Conservation (phyloP, 2,888 invertebrate genomes). For the Drosophila emarginata region DNA sequence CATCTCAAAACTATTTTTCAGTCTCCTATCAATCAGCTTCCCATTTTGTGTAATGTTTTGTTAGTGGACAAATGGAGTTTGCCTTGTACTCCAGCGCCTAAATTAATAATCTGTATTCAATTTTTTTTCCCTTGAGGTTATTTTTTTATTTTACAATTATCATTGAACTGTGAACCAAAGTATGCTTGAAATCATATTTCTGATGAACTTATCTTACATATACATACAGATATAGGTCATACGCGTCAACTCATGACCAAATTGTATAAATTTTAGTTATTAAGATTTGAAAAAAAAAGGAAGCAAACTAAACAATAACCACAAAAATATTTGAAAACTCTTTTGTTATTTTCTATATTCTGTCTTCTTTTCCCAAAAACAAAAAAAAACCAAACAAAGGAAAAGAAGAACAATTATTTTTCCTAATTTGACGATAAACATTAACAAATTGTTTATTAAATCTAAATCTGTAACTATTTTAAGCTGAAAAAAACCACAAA, state of each 20-base stretch:
- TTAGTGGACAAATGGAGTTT: conserved; percentile 59
- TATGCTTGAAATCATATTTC: conserved; percentile 42
- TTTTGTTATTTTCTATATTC: conserved; percentile 41
- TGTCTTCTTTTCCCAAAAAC: background rate
- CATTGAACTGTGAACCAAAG: conserved; percentile 49
- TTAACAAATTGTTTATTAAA: conserved; percentile 50
- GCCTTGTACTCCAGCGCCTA: conserved; percentile 46
- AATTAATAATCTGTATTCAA: conserved; percentile 35
- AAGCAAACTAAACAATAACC: conserved; percentile 18
- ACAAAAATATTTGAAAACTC: conserved; percentile 32
- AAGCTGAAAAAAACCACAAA: conserved; percentile 58
- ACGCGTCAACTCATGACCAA: conserved; percentile 29
- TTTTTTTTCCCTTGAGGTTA: conserved; percentile 18
- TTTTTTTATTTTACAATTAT: conserved; percentile 46
- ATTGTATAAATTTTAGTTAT: conserved; percentile 63
- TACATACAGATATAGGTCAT: conserved; percentile 25
- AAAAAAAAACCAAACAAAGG: conserved; percentile 17
- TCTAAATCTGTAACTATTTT: conserved; percentile 59
- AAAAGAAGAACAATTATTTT: conserved; percentile 32
- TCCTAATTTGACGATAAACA: conserved; percentile 55
- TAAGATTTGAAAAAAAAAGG: conserved; percentile 38
- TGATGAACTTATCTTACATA: conserved; percentile 52
- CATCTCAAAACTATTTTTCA: conserved; percentile 26
- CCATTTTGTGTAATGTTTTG: conserved; percentile 63
- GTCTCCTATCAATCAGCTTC: conserved; percentile 24